Conservation (phyloP, 2,888 invertebrate species). For the Orthosia gracilis region DNA sequence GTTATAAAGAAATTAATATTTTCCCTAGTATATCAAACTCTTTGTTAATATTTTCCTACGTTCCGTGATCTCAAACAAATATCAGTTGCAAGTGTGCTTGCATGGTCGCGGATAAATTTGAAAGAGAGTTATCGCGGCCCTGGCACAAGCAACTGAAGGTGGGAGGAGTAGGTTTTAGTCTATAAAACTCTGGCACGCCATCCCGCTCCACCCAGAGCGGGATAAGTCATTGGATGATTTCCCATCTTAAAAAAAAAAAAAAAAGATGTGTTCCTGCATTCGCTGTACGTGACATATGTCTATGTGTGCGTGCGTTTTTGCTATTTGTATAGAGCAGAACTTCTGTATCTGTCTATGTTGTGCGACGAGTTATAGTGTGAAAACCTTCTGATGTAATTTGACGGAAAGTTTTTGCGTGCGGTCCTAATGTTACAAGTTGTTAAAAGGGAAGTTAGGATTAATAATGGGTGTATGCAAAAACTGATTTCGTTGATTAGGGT, state of each 20-base stretch:
- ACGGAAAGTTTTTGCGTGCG: constrained; percentile 39
- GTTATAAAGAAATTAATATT: no score
- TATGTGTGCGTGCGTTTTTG: neutral
- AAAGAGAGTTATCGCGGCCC: no score
- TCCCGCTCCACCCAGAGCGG: no score
- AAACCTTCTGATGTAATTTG: constrained; percentile 41
- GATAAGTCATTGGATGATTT: no score
- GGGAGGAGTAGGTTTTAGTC: no score
- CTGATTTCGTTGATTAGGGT: neutral
- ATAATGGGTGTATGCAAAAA: constrained; percentile 17
- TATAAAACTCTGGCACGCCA: no score
- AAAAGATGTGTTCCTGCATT: neutral
- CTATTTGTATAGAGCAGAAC: rapidly evolving
- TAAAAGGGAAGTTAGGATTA: constrained; percentile 35
- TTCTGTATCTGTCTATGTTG: neutral
- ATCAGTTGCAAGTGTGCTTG: neutral
- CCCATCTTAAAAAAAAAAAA: no score
- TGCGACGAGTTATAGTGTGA: constrained; percentile 17
- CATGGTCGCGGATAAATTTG: no score
- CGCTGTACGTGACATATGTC: neutral
- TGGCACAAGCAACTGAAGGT: no score
- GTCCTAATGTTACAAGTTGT: constrained; percentile 37
- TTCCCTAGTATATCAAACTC: neutral
- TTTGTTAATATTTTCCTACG: neutral
- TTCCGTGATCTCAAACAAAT: neutral